These are phyloP conservation scores for Lydus trimaculatus DNA, from an alignment of 2,888 invertebrate species.

Conservation along the genomic window DNA sequence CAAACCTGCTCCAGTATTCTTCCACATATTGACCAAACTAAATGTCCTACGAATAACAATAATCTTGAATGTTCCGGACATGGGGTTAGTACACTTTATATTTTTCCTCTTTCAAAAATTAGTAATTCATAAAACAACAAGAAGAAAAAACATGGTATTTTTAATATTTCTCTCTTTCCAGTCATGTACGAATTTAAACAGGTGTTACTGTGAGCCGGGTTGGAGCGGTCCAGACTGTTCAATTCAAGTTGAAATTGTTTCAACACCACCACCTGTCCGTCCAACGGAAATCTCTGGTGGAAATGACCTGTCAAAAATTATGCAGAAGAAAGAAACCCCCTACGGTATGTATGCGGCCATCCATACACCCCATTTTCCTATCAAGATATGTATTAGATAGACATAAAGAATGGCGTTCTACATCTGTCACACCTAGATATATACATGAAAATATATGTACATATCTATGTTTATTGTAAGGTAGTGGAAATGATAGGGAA, in stretches of 20 bases:
- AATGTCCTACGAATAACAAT: slow-evolving; percentile 89
- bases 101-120: not conserved
- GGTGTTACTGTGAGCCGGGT: slow-evolving; percentile 89
- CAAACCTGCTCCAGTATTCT: slow-evolving; percentile 89
- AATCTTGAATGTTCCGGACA: slow-evolving; percentile 92
- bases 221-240: slow-evolving; percentile 92
- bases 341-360: slow-evolving; percentile 76
- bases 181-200: slow-evolving; percentile 92
- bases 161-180: slow-evolving; percentile 57
- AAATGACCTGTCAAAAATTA: slow-evolving; percentile 65
- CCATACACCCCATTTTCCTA: not conserved
- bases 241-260: slow-evolving; percentile 72
- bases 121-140: not conserved
- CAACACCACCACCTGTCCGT: slow-evolving; percentile 66
- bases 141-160: not conserved
- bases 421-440: not conserved
- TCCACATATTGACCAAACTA: slow-evolving; percentile 83
- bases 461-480: slow-evolving; percentile 12
- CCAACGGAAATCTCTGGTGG: slow-evolving; percentile 60
- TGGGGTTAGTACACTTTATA: slow-evolving; percentile 78
- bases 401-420: not conserved
- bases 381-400: not conserved
- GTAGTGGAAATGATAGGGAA: not conserved
- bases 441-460: slow-evolving; percentile 19
- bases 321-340: slow-evolving; percentile 91